Base-by-base conservation (phyloP, 1,140 invertebrate genomes). In the Drosophila santomea region DNA sequence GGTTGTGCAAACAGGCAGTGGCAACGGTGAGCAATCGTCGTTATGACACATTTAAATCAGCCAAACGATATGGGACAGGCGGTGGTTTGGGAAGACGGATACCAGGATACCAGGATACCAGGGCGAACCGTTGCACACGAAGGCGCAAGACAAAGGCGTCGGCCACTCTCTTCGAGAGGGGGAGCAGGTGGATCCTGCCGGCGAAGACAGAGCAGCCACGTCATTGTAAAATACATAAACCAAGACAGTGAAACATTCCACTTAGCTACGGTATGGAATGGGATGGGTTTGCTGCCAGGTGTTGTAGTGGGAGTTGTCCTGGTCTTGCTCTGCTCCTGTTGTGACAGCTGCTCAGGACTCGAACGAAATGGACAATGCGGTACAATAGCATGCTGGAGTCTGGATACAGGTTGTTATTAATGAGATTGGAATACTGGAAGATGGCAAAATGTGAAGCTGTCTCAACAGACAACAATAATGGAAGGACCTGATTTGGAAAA, bases 1-100 rank as follows among this genome's bases (percentile, higher is more conserved):
- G 23, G 43, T 8, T 71, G 64, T 48, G 64, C 61, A 77, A 76
- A 73, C 63, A 63, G 75, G 63, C 79, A 50, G 76, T 71, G 74
- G 74, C 74, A 78, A 78, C 74, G 74, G 75, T 61, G 64, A 63
- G 74, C 75, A 89, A 78, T 89, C 68, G 73, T 89, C 84, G 83
- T 83, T 89, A 89, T 88, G 84, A 89, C 84, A 88, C 84, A 88
- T 88, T 88, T 88, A 88, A 88, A 88, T 88, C 84, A 89, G 84
- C 71, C 84, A 89, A 88, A 88, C 84, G 83, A 88, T 89, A 89
- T 88, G 84, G 83, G 83, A 88, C 83, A 78, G 72, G 60, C 55
- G 59, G 47, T 52, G 71, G 58, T 38, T 51, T 32, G 43, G 38
- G 47, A 28, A 25, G 52, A 44, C 43, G 43, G 17, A 45, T 23